A percentile compares a stretch with the other conserved stretches of the same genome.
Evolutionary conservation across 2,888 invertebrate species (phyloP).

Genomic region (Drosophila peninsularis): DNA sequence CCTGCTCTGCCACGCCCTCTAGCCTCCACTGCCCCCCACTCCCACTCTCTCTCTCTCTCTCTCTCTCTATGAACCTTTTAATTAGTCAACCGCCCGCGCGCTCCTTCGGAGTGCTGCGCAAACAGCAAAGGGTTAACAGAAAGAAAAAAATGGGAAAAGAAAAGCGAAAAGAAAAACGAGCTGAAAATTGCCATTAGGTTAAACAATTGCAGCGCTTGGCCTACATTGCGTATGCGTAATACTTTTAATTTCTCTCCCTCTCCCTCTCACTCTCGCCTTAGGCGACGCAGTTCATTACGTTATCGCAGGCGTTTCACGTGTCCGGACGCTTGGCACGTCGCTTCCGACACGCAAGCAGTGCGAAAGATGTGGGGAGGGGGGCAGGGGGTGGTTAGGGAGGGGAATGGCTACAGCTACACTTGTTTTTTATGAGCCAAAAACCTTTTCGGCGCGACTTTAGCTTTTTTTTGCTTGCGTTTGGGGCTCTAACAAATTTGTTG

Average conservation of each 20-base stretch:
- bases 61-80: constrained; percentile 44
- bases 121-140: constrained; percentile 41
- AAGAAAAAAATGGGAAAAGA: not conserved
- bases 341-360: constrained; percentile 71
- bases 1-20: not conserved
- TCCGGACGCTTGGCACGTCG: constrained; percentile 78
- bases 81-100: constrained; percentile 61
- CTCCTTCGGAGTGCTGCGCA: constrained; percentile 62
- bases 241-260: constrained; percentile 48
- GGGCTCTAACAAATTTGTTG: constrained; percentile 69
- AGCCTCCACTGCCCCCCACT: too few species aligned
- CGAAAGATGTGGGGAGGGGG: not conserved
- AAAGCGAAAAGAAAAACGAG: constrained; percentile 2
- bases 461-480: constrained; percentile 19
- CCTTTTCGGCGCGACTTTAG: constrained; percentile 45
- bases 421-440: constrained; percentile 37
- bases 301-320: constrained; percentile 78
- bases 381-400: not conserved
- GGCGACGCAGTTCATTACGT: constrained; percentile 70
- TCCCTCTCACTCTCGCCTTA: constrained; percentile 60
- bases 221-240: constrained; percentile 78
- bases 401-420: not conserved
- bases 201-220: constrained; percentile 74
- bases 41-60: not conserved
- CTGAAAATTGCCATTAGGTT: constrained; percentile 68